Conservation (phyloP, 2,888 invertebrate genomes). For the Sialis lutaria region DNA sequence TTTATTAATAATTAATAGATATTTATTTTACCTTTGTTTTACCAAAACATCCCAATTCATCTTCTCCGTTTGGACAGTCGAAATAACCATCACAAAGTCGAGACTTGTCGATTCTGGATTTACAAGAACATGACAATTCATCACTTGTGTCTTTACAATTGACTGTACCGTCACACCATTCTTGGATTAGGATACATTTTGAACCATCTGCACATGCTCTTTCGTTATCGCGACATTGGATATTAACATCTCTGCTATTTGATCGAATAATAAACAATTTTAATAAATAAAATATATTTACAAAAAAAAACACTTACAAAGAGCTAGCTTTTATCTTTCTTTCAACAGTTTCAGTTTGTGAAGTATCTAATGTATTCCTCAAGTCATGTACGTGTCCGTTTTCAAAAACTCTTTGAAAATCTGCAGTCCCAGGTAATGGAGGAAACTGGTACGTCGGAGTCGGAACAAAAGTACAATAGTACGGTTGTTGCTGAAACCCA, state of each 20-base stretch:
- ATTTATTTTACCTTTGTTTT: slow-evolving; percentile 13
- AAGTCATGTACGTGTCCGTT: not conserved
- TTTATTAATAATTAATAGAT: not conserved
- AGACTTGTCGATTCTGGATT: slow-evolving; percentile 41
- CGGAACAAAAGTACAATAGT: not conserved
- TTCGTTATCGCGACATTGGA: slow-evolving; percentile 18
- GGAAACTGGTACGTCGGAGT: not conserved
- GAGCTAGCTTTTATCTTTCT: not conserved
- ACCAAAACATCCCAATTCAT: slow-evolving; percentile 67
- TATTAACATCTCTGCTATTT: slow-evolving; percentile 13
- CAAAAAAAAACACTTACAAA: not conserved
- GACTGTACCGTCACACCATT: slow-evolving; percentile 56
- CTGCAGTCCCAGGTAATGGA: not conserved
- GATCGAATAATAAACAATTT: slow-evolving; percentile 1
- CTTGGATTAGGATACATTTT: slow-evolving; percentile 33
- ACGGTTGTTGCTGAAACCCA: not conserved
- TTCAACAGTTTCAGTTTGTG: not conserved
- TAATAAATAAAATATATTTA: not conserved
- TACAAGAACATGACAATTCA: slow-evolving; percentile 56
- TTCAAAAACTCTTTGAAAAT: not conserved
- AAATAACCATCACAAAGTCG: slow-evolving; percentile 65
- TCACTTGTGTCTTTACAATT: slow-evolving; percentile 67
- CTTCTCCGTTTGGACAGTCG: slow-evolving; percentile 68
- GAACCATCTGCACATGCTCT: slow-evolving; percentile 20
- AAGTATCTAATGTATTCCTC: not conserved